Conservation (phyloP, 1,140 invertebrate species). For the Drosophila serrata region DNA sequence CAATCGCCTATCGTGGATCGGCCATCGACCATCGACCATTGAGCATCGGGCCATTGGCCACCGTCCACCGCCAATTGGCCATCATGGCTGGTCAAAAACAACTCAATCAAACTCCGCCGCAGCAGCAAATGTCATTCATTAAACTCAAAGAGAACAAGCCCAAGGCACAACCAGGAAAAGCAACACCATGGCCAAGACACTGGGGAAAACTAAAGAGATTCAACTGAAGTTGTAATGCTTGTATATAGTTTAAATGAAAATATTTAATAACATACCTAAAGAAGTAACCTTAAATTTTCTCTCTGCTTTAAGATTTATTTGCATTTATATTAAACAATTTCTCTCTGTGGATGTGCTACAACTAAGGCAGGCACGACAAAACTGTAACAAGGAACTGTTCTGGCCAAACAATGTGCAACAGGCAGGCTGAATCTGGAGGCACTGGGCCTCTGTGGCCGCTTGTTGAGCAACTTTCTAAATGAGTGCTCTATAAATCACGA, state of each 20-base stretch:
- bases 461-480: constrained; percentile 82
- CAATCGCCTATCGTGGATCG: constrained; percentile 49
- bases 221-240: no score
- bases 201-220: constrained; percentile 4
- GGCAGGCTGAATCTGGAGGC: constrained; percentile 5
- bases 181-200: constrained; percentile 23
- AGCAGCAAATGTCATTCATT: constrained; percentile 77
- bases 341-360: constrained; percentile 3
- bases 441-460: constrained; percentile 48
- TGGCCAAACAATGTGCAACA: constrained; percentile 42
- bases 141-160: constrained; percentile 61
- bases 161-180: constrained; percentile 48
- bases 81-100: constrained; percentile 77
- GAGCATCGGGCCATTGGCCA: constrained; percentile 12
- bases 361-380: constrained; percentile 67
- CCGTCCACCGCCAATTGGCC: constrained; percentile 60
- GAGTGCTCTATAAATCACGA: constrained; percentile 83
- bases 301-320: neutral
- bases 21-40: constrained; percentile 41
- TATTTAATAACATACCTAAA: no score
- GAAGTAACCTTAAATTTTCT: neutral
- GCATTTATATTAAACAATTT: neutral
- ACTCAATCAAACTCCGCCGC: constrained; percentile 73
- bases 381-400: constrained; percentile 82
- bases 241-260: no score